phyloP scores from a whole-genome alignment of 2,888 invertebrate genomes.

The Sinodicranocentrus sp. region DNA sequence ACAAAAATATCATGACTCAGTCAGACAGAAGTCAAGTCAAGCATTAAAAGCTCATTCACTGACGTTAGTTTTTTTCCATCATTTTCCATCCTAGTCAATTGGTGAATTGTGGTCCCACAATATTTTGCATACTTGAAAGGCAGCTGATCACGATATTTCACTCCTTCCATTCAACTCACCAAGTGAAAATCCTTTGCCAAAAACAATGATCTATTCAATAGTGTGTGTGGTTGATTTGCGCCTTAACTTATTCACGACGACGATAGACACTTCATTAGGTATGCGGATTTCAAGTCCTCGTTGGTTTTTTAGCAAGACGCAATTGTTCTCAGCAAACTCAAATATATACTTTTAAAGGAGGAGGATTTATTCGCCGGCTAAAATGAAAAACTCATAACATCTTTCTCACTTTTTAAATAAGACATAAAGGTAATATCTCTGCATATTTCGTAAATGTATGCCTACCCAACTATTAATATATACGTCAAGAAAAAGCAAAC shows the following conservation, averaged over 20 bases:
- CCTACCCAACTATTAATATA: too few species aligned
- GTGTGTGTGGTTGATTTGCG: too few species aligned
- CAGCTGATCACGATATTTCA: conserved; percentile 48
- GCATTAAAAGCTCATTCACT: conserved; percentile 20
- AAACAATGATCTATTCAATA: too few species aligned
- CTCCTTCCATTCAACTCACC: conserved; percentile 2
- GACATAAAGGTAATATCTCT: too few species aligned
- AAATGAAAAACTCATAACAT: too few species aligned
- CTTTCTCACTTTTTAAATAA: too few species aligned
- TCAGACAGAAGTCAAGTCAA: conserved; percentile 24
- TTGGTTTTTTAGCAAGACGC: conserved; percentile 7
- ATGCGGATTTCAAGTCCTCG: conserved; percentile 38
- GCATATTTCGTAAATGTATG: too few species aligned
- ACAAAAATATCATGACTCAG: conserved; percentile 2
- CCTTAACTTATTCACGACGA: neutral
- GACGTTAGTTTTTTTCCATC: neutral
- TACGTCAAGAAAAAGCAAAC: too few species aligned
- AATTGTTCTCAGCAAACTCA: too few species aligned
- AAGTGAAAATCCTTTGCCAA: too few species aligned
- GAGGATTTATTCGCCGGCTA: too few species aligned
- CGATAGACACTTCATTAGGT: conserved; percentile 28
- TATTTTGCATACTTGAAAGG: conserved; percentile 34
- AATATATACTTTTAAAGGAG: too few species aligned
- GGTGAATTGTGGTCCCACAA: neutral
- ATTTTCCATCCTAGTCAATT: neutral